phyloP scores from a whole-genome alignment of 92 coral and sea anemone species.

The Umimayanthus chanpuru region DNA sequence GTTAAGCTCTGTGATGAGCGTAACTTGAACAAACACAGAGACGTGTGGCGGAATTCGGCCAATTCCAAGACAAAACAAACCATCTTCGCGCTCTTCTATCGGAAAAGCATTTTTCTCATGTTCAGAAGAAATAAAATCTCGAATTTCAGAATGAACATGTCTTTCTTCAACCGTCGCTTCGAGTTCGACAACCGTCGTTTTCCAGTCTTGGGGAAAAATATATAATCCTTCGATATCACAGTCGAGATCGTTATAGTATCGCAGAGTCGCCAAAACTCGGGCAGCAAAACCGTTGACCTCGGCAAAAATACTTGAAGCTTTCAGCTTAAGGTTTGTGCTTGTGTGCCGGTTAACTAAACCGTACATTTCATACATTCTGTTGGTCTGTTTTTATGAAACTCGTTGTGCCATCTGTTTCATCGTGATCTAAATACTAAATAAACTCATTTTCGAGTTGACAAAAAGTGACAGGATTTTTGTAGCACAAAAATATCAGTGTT shows the following conservation, averaged over 20 bases:
- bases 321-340: slow-evolving; percentile 67
- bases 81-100: slow-evolving; percentile 80
- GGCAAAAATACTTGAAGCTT: slow-evolving; percentile 94
- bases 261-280: slow-evolving; percentile 80
- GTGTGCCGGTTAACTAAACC: slow-evolving; percentile 88
- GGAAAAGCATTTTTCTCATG: slow-evolving; percentile 63
- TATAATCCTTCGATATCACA: slow-evolving; percentile 85
- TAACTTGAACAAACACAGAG: slow-evolving; percentile 89
- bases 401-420: slow-evolving; percentile 6
- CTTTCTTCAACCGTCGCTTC: slow-evolving; percentile 89
- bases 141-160: slow-evolving; percentile 73
- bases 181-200: slow-evolving; percentile 83
- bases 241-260: slow-evolving; percentile 87
- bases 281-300: slow-evolving; percentile 96
- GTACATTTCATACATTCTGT: slow-evolving; percentile 59
- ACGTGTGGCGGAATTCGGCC: slow-evolving; percentile 94
- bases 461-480: neutral
- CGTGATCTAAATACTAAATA: slow-evolving; percentile 6
- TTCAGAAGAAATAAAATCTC: slow-evolving; percentile 55
- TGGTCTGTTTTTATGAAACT: neutral
- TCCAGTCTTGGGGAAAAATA: slow-evolving; percentile 90
- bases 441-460: neutral
- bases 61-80: slow-evolving; percentile 77
- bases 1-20: slow-evolving; percentile 83
- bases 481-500: neutral